Evolutionary conservation across 2,888 invertebrate species (phyloP).

Genomic region (Ochropacha duplaris): DNA sequence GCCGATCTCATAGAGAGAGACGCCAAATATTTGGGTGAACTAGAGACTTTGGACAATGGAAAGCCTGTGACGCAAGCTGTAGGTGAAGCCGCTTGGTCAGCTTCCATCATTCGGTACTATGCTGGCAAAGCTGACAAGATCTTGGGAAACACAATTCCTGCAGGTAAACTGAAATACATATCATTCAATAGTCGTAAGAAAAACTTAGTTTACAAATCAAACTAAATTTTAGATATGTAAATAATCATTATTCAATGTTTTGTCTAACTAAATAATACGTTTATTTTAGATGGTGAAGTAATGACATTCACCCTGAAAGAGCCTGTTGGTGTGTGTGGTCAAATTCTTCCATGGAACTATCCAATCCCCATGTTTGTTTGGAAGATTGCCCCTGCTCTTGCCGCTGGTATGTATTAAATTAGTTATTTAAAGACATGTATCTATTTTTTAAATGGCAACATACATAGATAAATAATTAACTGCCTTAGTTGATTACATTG

Average conservation of each 20-base stretch:
- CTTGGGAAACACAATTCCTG: conserved; percentile 89
- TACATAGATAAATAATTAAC: too few species aligned
- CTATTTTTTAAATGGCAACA: too few species aligned
- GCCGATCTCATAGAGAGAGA: conserved; percentile 91
- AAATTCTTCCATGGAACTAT: conserved; percentile 97
- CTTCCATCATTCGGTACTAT: conserved; percentile 89
- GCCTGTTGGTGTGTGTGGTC: conserved; percentile 93
- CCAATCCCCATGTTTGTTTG: conserved; percentile 96
- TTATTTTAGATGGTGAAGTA: conserved; percentile 86
- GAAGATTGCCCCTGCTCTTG: conserved; percentile 93
- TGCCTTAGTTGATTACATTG: too few species aligned
- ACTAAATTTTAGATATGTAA: too few species aligned
- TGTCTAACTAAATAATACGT: not conserved
- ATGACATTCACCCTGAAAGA: conserved; percentile 93
- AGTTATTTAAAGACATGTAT: too few species aligned
- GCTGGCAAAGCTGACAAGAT: conserved; percentile 96
- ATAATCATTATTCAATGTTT: too few species aligned
- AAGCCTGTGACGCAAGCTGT: conserved; percentile 90
- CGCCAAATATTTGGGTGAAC: conserved; percentile 86
- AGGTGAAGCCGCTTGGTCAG: conserved; percentile 84
- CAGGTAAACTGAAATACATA: conserved; percentile 57
- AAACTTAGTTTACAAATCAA: too few species aligned
- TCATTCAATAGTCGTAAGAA: not conserved
- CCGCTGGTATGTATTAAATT: conserved; percentile 72
- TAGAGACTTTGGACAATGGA: conserved; percentile 97